These are phyloP conservation scores for Archilochus colubris DNA, from an alignment of 2,113 vertebrate species.

Conservation along the genomic window DNA sequence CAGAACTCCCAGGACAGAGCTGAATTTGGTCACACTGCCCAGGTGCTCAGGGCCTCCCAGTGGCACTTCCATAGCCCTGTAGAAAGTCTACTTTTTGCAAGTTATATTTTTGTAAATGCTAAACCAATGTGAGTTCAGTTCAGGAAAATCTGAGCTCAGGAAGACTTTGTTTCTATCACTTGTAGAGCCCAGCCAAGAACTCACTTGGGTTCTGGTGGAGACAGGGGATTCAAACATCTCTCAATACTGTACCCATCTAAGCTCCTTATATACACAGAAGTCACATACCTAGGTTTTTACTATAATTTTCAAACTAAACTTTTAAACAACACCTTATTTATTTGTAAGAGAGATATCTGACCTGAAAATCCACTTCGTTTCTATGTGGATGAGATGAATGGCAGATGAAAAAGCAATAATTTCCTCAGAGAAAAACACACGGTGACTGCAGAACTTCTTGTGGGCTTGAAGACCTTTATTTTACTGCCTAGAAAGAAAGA, in stretches of 20 bases:
- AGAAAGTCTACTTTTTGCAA: background rate
- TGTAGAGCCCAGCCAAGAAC: background rate
- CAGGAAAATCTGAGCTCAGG: background rate
- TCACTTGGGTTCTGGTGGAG: background rate
- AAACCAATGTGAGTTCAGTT: background rate
- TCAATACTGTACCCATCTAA: background rate
- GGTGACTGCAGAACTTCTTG: background rate
- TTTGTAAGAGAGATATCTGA: conserved; percentile 8
- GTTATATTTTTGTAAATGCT: background rate
- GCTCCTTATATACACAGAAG: background rate
- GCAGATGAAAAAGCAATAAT: conserved; percentile 21
- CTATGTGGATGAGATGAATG: background rate
- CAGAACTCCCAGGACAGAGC: background rate
- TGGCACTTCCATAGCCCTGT: background rate
- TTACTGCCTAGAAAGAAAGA: background rate
- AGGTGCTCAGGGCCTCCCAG: background rate
- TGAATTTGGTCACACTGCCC: background rate
- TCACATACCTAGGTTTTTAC: background rate
- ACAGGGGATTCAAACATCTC: background rate
- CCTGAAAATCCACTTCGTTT: conserved; percentile 25
- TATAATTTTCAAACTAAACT: background rate
- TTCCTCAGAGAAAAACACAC: background rate
- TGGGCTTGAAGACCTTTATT: conserved; percentile 8
- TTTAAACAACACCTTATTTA: background rate
- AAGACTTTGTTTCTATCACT: background rate